Evolutionary conservation across 2,113 vertebrate genomes (phyloP), one percentile per base, ranked within the genome.

Genomic region (Psephotus haematonotus): DNA sequence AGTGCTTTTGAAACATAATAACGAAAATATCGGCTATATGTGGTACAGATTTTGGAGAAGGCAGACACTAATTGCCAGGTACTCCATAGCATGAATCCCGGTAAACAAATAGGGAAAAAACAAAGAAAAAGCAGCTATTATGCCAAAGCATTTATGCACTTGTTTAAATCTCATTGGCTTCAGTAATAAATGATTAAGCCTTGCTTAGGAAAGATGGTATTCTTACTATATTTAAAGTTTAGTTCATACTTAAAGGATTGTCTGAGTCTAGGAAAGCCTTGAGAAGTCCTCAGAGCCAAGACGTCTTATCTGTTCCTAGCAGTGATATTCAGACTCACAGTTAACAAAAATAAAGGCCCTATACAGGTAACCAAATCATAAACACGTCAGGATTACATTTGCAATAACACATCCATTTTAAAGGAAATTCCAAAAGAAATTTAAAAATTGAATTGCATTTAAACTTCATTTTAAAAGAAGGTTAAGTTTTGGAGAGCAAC

Each of bases 401-500:
- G 8, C 94, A 71, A 37, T 95, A 85, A 90, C 72, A 86, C 43
- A 77, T 83, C 27, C 37, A 85, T 52, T 78, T 91, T 88, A 74
- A 88, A 92, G 60, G 69, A 92, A 90, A 81, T 91, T 95, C 95
- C 49, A 70, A 91, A 97, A 82, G 13, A 22, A 62, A 95, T 91
- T 97, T 78, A 13, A 83, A 94, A 97, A 76, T 49, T 71, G 16
- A 93, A 93, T 96, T 96, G 17, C 44, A 89, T 93, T 93, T 93
- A 79, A 94, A 76, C n/a, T 50, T 90, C 28, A 79, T 88, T 96
- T 93, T 41, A 82, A 94, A 77, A 79, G 71, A 89, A 80, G n/a
- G 85, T 39, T 35, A 98, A 97, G 87, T 97, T 97, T 96, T 55
- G 25, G 64, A 98, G 76, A 95, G 90, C 96, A 93, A 92, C 63